phyloP scores from a whole-genome alignment of 1,140 invertebrate species.

The Archegozetes longisetosus region DNA sequence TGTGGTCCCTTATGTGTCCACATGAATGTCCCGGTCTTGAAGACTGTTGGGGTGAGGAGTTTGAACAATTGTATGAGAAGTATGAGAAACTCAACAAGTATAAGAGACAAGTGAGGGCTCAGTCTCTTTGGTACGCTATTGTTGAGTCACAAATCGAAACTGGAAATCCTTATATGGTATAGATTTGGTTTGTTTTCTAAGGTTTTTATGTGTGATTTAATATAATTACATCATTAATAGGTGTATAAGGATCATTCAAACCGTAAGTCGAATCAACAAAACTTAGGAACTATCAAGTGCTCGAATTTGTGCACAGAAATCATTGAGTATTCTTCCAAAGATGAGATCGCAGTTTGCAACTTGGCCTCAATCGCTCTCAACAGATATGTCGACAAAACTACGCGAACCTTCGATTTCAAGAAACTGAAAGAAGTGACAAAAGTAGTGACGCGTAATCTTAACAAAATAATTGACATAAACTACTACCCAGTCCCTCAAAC shows the following conservation, averaged over 20 bases:
- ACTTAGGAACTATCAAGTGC: constrained; percentile 95
- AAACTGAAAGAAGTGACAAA: constrained; percentile 77
- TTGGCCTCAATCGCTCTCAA: constrained; percentile 95
- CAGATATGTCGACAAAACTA: constrained; percentile 63
- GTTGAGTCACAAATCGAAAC: constrained; percentile 94
- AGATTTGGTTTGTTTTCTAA: background rate
- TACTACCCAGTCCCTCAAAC: constrained; percentile 84
- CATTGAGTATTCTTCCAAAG: constrained; percentile 58
- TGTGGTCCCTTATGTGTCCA: constrained; percentile 96
- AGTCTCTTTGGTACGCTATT: constrained; percentile 82
- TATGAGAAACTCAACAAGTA: constrained; percentile 72
- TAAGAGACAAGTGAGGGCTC: constrained; percentile 61
- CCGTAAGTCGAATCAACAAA: constrained; percentile 93
- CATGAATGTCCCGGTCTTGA: constrained; percentile 73
- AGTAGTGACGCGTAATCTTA: constrained; percentile 77
- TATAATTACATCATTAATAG: background rate
- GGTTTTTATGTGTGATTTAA: background rate
- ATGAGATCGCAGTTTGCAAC: constrained; percentile 83
- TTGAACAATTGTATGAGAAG: constrained; percentile 71
- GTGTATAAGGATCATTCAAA: constrained; percentile 93
- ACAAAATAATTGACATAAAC: constrained; percentile 95
- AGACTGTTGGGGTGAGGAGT: constrained; percentile 88
- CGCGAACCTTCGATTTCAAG: constrained; percentile 65
- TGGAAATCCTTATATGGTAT: constrained; percentile 88
- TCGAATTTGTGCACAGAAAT: constrained; percentile 98